Percentiles rank a stretch among this genome's conserved stretches.
Conservation (phyloP, 2,888 invertebrate genomes). For the Papilio demoleus region DNA sequence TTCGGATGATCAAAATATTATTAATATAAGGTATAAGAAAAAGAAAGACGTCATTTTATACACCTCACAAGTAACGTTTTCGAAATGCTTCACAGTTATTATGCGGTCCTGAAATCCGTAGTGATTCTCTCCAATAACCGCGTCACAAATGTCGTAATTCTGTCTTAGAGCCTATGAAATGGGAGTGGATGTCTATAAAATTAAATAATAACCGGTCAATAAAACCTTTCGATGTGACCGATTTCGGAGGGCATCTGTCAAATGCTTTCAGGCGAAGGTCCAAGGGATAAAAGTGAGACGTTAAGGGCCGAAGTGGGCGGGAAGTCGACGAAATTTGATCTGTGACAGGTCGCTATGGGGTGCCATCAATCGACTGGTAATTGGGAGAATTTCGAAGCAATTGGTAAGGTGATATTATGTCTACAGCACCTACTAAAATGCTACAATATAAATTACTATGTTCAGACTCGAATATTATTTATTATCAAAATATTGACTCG, state of each 20-base stretch:
- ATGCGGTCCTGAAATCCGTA: constrained; percentile 69
- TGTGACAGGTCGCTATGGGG: constrained; percentile 66
- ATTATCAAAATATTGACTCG: too few species aligned
- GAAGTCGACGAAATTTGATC: constrained; percentile 79
- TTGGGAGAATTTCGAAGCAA: constrained; percentile 72
- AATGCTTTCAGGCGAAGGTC: constrained; percentile 63
- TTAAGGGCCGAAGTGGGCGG: constrained; percentile 61
- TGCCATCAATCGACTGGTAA: constrained; percentile 75
- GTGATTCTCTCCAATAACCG: constrained; percentile 76
- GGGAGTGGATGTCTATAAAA: constrained; percentile 81
- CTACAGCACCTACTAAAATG: constrained; percentile 50
- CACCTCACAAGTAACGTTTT: constrained; percentile 47
- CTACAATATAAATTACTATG: constrained; percentile 25
- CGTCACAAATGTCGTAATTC: constrained; percentile 76
- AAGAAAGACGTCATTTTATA: too few species aligned
- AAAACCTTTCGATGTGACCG: constrained; percentile 68
- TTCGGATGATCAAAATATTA: not conserved
- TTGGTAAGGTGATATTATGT: constrained; percentile 63
- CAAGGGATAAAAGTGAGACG: constrained; percentile 58
- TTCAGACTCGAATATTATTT: too few species aligned
- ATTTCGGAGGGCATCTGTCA: constrained; percentile 75
- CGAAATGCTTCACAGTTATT: constrained; percentile 64
- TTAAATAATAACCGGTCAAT: constrained; percentile 82
- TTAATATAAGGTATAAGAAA: not conserved
- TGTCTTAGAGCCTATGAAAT: constrained; percentile 77